Base-by-base conservation (phyloP, 2,113 vertebrate species). In the Otis tarda region DNA sequence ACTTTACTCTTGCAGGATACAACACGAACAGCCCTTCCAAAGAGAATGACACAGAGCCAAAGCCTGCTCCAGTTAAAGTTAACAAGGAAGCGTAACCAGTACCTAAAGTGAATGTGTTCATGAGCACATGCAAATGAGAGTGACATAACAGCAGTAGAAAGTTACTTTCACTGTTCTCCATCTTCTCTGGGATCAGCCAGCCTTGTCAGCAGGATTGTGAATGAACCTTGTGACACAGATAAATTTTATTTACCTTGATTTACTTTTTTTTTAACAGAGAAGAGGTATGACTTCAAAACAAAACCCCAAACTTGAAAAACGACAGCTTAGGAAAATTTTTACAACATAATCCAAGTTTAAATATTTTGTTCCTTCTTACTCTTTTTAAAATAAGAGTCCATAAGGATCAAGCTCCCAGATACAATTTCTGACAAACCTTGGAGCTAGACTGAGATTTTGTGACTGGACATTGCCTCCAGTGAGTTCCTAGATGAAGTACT, bases 191-290 rank as follows among this genome's bases (percentile, higher is more conserved):
- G 23, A 93, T 89, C 74, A 92, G 37, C 49, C 86, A 84, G 57
- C 73, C 45, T 57, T 84, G 76, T 82, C 73, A 89, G 39, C 31
- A 87, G 77, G 89, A 82, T 89, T 91, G 55, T 76, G 93, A 89
- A 47, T 65, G 39, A 92, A 23, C 28, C 28, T 57, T 91, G 10
- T 82, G 85, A 91, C 50, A 73, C 9, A 76, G 77, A 82, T 25
- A 55, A 81, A 61, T 89, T 94, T 90, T 78, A n/a, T 50, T 83
- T 87, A 83, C 56, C 39, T 57, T 75, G 22, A 61, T 59, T 81
- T 74, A 24, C 2, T 12, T 19, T 53, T 52, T 49, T 60, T 65
- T 65, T 75, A 50, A 43, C 9, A 39, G 28, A 68, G 35, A 41
- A 61, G 52, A 47, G n/a, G 6, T 25, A 33, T 35, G 8, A 27